phyloP scores from a whole-genome alignment of 2,888 invertebrate species.

The Aethes cnicana region DNA sequence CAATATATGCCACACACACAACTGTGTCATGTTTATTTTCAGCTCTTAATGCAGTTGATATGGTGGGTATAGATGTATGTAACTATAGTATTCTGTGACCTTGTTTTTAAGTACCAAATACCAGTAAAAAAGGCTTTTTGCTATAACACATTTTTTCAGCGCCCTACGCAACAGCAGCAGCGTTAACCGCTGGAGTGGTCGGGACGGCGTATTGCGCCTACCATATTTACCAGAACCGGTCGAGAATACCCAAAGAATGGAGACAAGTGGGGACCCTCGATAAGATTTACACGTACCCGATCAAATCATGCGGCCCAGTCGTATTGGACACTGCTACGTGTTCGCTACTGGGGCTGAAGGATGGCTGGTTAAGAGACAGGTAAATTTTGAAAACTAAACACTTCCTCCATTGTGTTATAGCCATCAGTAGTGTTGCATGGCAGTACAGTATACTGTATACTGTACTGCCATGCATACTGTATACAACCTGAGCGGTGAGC shows the following conservation, averaged over 20 bases:
- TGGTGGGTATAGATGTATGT: too few species aligned
- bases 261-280: slow-evolving; percentile 69
- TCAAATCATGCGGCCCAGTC: slow-evolving; percentile 71
- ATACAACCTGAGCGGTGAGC: too few species aligned
- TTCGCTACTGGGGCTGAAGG: slow-evolving; percentile 60
- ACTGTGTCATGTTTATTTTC: too few species aligned
- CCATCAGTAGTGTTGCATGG: too few species aligned
- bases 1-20: too few species aligned
- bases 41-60: too few species aligned
- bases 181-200: slow-evolving; percentile 30
- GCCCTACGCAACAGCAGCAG: slow-evolving; percentile 28
- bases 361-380: slow-evolving; percentile 65
- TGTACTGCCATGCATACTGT: too few species aligned
- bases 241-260: slow-evolving; percentile 57
- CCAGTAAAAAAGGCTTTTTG: too few species aligned
- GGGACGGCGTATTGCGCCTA: slow-evolving; percentile 33
- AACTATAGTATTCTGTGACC: too few species aligned
- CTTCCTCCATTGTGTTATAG: too few species aligned
- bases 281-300: slow-evolving; percentile 68
- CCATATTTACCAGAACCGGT: slow-evolving; percentile 17
- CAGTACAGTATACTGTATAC: too few species aligned
- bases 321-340: slow-evolving; percentile 61
- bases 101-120: too few species aligned
- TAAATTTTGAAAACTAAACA: slow-evolving; percentile 23
- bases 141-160: slow-evolving; percentile 17